Evolutionary conservation across 1,140 invertebrate species (phyloP), one percentile per base, ranked within the genome.

Genomic region (Cydia strobilella): DNA sequence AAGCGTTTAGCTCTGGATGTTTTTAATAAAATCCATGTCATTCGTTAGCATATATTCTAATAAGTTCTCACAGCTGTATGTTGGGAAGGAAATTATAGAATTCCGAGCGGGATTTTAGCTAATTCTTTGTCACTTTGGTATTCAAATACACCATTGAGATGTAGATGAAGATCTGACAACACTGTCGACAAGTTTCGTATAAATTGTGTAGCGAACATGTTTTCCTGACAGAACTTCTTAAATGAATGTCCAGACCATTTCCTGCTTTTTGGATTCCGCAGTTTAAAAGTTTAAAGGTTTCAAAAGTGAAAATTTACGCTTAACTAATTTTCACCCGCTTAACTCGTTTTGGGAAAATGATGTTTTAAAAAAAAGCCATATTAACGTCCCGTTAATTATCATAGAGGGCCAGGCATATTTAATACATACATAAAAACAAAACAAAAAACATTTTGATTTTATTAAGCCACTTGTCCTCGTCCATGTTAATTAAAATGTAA

Each of bases 21-120:
- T 39, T 69, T 66, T 35, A 66, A 66, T 35, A 69, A 69, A 39
- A 39, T 69, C 27, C 35, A 69, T 69, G 35, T 39, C 65, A 39
- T 69, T 69, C 65, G 31, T 69, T 69, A 35, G 35, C 31, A 69
- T 69, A 69, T 69, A 69, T 69, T 69, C n/a, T 39, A 69, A 69
- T 69, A 18, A 39, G 27, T 31, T 42, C 65, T 69, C 65, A 69
- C 35, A 23, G 31, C 15, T 69, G 0, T 20, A 42, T 4, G 31
- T 69, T 69, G 27, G 20, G 62, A 65, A 13, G 63, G 27, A 66
- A 66, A 39, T 69, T 69, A 39, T 42, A 31, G 65, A 69, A 69
- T 39, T 69, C 31, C 35, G 18, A 69, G 65, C 31, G 31, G 15
- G 65, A 69, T 69, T 69, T 69, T 69, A 69, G 65, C 65, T 42